Percentiles rank a stretch among this genome's conserved stretches.
Evolutionary conservation across 2,888 invertebrate species (phyloP).

Genomic region (Drosophila merina): DNA sequence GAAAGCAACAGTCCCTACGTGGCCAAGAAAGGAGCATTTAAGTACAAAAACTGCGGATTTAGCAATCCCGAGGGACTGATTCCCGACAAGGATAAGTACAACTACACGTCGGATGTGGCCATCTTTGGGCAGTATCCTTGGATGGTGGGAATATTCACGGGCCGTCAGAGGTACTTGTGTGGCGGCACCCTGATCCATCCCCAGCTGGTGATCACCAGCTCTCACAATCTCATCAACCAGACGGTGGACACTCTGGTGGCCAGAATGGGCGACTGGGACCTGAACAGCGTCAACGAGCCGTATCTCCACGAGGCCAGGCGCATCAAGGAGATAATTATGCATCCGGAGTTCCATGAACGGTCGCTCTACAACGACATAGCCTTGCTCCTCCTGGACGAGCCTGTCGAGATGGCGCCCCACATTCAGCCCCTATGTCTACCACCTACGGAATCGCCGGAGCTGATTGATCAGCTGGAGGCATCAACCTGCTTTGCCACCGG

Average conservation of each 20-base stretch:
- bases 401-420: constrained; percentile 87
- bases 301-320: constrained; percentile 88
- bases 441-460: constrained; percentile 79
- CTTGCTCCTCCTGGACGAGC: constrained; percentile 87
- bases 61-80: constrained; percentile 89
- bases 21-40: constrained; percentile 36
- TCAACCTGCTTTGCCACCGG: constrained; percentile 71
- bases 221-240: constrained; percentile 86
- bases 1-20: constrained; percentile 46
- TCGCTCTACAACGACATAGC: constrained; percentile 91
- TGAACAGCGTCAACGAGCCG: constrained; percentile 88
- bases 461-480: constrained; percentile 79
- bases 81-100: constrained; percentile 87
- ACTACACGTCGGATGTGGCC: constrained; percentile 85
- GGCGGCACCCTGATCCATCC: constrained; percentile 92
- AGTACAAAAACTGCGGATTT: constrained; percentile 86
- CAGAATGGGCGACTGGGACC: constrained; percentile 92
- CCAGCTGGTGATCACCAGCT: constrained; percentile 90
- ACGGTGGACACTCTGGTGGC: constrained; percentile 81
- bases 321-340: constrained; percentile 83
- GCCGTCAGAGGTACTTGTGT: constrained; percentile 86
- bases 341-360: constrained; percentile 85
- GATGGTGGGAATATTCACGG: constrained; percentile 88
- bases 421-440: constrained; percentile 89
- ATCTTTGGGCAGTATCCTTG: constrained; percentile 93